Evolutionary conservation across 53 echinoderm and acorn worm species (phyloP), one percentile per base, ranked within the genome.

Genomic region (Mesocentrotus franciscanus): DNA sequence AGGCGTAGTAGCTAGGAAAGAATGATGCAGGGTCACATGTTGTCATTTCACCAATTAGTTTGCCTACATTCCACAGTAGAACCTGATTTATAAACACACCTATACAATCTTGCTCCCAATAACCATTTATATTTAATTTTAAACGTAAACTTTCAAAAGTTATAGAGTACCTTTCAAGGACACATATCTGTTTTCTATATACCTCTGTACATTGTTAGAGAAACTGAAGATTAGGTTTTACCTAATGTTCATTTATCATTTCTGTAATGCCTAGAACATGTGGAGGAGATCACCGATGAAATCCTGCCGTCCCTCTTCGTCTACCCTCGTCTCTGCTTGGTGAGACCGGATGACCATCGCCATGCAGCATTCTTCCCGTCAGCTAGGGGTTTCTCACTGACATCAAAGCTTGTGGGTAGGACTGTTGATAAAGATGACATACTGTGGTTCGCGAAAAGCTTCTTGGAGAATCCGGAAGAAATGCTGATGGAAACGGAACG

Each of bases 311-410:
- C 98, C 20, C 96, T 99, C 15, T 96, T 98, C 64, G 96, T 99
- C 87, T 99, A 97, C 94, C 99, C 99, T 58, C 98, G 99, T 0
- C 95, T 99, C 9, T 97, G 97, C 78, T 96, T 99, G 72, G 97
- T 99, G 12, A 85, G 92, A 33, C 94, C 95, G 30, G 95, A 95
- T 17, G 96, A 98, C 91, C 99, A 99, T 91, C 95, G 96, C 22
- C 97, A 96, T 84, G 99, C 99, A 18, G 97, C 97, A 1, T 97
- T 99, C 96, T 97, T 95, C 93, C 99, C 99, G 1, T 61, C 81
- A 10, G 64, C 84, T 4, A 42, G 26, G 59, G 94, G 61, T 10
- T 94, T 94, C 85, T 94, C 94, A 15, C 62, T 94, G 0, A 84
- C 84, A 32, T 94, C 94, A 16, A 94, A 94, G 85, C 35, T 94